Evolutionary conservation across 1,140 invertebrate species (phyloP).

Genomic region (Acromyrmex heyeri): DNA sequence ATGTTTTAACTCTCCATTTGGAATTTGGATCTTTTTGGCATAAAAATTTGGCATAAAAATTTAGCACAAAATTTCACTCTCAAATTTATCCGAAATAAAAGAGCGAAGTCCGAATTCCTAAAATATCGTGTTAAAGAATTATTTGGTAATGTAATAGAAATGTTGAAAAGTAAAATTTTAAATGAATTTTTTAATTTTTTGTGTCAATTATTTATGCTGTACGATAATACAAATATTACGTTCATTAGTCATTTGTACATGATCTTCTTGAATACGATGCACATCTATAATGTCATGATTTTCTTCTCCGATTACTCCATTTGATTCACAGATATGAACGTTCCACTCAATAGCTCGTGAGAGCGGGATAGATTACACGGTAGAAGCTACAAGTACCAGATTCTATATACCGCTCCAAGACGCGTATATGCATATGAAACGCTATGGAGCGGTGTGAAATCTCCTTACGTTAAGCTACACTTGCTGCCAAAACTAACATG

Average conservation of each 20-base stretch:
- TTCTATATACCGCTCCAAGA: conserved; percentile 45
- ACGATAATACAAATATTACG: neutral
- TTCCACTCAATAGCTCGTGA: conserved; percentile 64
- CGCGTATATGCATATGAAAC: conserved; percentile 45
- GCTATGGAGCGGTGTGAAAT: conserved; percentile 50
- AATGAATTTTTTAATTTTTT: too few species aligned
- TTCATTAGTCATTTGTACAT: conserved; percentile 36
- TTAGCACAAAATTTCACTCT: too few species aligned
- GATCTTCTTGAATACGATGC: conserved; percentile 16
- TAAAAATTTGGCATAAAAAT: too few species aligned
- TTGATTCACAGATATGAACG: conserved; percentile 63
- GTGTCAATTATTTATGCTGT: too few species aligned
- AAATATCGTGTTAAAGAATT: too few species aligned
- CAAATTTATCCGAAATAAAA: too few species aligned
- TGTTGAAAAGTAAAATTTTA: too few species aligned
- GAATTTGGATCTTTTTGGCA: too few species aligned
- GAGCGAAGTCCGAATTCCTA: too few species aligned
- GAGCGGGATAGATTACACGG: conserved; percentile 64
- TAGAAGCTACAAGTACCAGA: conserved; percentile 47
- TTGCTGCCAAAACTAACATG: conserved; percentile 53
- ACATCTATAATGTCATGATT: conserved; percentile 11
- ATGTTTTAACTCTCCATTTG: too few species aligned
- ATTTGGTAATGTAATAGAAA: too few species aligned
- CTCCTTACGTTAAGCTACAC: conserved; percentile 50
- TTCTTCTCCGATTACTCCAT: conserved; percentile 54